Evolutionary conservation across 2,888 invertebrate species (phyloP).

Genomic region (Pristionchus mayeri): DNA sequence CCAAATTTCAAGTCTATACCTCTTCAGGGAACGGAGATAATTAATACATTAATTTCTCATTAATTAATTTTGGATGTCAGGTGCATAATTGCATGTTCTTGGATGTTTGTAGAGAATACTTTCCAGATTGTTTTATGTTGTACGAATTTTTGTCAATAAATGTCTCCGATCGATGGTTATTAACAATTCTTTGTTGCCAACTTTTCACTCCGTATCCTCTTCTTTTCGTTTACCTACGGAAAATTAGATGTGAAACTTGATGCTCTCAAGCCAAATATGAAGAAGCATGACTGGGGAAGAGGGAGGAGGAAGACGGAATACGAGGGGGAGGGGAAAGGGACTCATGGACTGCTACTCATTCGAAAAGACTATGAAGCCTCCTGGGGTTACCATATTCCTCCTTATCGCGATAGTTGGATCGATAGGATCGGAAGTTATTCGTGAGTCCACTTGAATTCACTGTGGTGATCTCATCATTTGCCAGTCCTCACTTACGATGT

Average conservation of each 20-base stretch:
- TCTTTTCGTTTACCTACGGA: conserved; percentile 18
- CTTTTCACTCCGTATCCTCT: background rate
- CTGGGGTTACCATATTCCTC: background rate
- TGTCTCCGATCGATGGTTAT: background rate
- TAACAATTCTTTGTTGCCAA: background rate
- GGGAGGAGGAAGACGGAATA: background rate
- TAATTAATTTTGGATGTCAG: background rate
- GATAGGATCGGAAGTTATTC: background rate
- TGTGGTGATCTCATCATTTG: background rate
- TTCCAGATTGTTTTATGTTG: background rate
- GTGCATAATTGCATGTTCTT: background rate
- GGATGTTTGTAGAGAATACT: background rate
- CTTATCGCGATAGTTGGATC: background rate
- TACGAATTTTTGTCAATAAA: background rate
- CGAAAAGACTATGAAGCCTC: background rate
- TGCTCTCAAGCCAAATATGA: conserved; percentile 41
- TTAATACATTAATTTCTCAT: too few relatives aligned
- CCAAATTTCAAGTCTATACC: too few relatives aligned
- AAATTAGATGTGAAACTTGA: conserved; percentile 39
- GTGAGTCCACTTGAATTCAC: background rate
- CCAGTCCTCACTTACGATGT: conserved; percentile 32
- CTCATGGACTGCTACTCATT: background rate
- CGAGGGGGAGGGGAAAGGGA: background rate
- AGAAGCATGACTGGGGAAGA: conserved; percentile 16
- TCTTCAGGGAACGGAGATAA: too few relatives aligned